Percentiles rank a stretch among this genome's conserved stretches.
These are phyloP conservation scores for Callinectes sapidus DNA, from an alignment of 2,888 invertebrate species.

Conservation along the genomic window DNA sequence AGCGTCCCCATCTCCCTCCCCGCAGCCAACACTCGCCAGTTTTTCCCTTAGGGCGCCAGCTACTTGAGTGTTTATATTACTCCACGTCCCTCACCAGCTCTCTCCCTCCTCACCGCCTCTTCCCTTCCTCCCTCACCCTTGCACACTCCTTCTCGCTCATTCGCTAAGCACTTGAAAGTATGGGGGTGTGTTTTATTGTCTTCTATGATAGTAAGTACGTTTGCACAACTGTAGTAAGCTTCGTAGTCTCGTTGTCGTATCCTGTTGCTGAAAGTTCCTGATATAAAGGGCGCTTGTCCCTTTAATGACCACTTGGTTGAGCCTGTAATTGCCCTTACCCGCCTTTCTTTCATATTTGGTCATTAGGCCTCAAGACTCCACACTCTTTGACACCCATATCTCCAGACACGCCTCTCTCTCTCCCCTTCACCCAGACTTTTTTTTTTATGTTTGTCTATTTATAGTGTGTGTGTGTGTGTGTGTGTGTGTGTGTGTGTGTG, in stretches of 20 bases:
- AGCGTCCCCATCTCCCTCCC: not conserved
- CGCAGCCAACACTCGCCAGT: not conserved
- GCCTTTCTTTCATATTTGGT: no score
- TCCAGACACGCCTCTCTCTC: no score
- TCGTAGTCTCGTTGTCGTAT: not conserved
- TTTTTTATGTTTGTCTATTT: no score
- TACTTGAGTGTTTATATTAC: constrained; percentile 30
- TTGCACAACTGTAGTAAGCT: not conserved
- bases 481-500: no score
- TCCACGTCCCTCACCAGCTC: not conserved
- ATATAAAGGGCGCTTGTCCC: not conserved
- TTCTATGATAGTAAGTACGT: not conserved
- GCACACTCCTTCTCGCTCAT: not conserved
- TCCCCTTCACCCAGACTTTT: no score
- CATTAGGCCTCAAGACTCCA: no score
- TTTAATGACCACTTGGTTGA: not conserved
- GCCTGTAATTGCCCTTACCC: not conserved
- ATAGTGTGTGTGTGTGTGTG: no score
- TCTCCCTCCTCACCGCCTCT: not conserved
- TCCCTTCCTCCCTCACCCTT: not conserved
- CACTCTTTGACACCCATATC: no score
- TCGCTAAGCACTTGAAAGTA: not conserved
- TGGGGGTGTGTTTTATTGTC: not conserved
- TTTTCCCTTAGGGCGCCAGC: constrained; percentile 20
- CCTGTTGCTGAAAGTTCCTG: not conserved